Base-by-base conservation (phyloP, 2,113 vertebrate genomes). In the Montifringilla adamsi region DNA sequence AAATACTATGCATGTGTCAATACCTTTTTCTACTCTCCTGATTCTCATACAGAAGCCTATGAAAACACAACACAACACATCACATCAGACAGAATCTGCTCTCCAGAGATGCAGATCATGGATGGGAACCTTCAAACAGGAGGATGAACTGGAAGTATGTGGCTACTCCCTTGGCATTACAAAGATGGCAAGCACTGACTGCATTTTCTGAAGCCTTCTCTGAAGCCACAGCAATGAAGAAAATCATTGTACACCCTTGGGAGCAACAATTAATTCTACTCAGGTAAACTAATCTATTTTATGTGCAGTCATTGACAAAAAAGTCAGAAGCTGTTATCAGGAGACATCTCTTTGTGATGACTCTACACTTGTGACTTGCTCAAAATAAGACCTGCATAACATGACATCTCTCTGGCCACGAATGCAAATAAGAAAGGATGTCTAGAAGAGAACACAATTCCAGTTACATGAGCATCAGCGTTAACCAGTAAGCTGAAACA, bases 241-340 rank as follows among this genome's bases (percentile, higher is more conserved):
- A 93, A 70, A 18, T 77, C 67, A 50, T 11, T 67, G 52, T 39
- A 64, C 26, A 55, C 30, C 35, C 58, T 52, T 20, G 39, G 72
- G 70, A 90, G 67, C 59, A 94, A 83, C 1, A 2, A 95, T 84
- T 87, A 92, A 94, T 95, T 90, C 84, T 56, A 49, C 81, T 94
- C 87, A 94, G 62, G 88, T 55, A 93, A 89, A 70, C 70, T 84
- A 87, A 97, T 92, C 87, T 91, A 78, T 93, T 88, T 84, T 68
- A 88, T 70, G 94, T 90, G 75, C 84, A 86, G 46, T 92, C 75
- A 84, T 90, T 91, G 95, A 91, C 84, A 95, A 93, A 93, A 95
- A 39, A 1, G 37, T 94, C 82, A 95, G 87, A 79, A 91, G 87
- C 52, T 64, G 41, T 91, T 95, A 91, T 37, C 56, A 88, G 75